phyloP scores from a whole-genome alignment of 1,140 invertebrate species.

The Drosophila repleta region DNA sequence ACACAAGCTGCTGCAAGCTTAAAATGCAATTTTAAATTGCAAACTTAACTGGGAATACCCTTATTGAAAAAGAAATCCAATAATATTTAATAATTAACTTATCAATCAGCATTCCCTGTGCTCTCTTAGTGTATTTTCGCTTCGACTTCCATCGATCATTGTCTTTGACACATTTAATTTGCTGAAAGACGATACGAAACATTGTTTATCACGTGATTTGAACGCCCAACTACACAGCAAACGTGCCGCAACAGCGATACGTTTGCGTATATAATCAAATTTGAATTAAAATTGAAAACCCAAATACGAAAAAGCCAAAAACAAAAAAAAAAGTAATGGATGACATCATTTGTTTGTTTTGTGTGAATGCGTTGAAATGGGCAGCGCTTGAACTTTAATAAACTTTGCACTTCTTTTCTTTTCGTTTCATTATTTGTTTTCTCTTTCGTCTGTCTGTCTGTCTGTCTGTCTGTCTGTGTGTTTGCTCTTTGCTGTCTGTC shows the following conservation, averaged over 20 bases:
- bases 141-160: not conserved
- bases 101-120: not conserved
- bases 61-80: too few relatives aligned
- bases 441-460: conserved; percentile 10
- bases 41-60: too few relatives aligned
- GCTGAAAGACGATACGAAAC: conserved; percentile 7
- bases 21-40: too few relatives aligned
- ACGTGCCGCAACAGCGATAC: conserved; percentile 27
- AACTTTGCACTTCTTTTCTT: conserved; percentile 68
- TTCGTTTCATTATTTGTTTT: conserved; percentile 5
- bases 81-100: not conserved
- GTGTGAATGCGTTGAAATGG: conserved; percentile 15
- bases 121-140: not conserved
- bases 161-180: conserved; percentile 33
- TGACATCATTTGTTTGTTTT: conserved; percentile 68
- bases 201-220: conserved; percentile 38
- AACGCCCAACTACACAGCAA: conserved; percentile 12
- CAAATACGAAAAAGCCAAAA: not conserved
- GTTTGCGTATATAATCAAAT: conserved; percentile 24
- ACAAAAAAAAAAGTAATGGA: conserved; percentile 39
- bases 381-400: conserved; percentile 67
- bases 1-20: not conserved
- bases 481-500: conserved; percentile 21
- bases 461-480: conserved; percentile 11
- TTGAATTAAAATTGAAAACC: conserved; percentile 5